phyloP scores from a whole-genome alignment of 2,888 invertebrate species.

The Drosophila limbata region DNA sequence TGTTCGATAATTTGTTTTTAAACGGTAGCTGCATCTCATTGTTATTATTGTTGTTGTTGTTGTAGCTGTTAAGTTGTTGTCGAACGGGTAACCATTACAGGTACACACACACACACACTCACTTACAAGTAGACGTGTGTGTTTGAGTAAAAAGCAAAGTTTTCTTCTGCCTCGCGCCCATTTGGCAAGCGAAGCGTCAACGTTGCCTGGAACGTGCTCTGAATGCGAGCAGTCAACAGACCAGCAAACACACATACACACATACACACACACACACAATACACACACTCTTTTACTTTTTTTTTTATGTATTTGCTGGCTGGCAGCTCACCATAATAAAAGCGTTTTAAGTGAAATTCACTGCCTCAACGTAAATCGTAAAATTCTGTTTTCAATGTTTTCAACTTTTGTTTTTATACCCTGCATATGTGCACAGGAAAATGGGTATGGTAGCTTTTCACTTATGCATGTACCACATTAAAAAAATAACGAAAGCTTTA shows the following conservation, averaged over 20 bases:
- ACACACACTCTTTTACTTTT: conserved; percentile 22
- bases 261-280: conserved; percentile 17
- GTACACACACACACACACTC: conserved; percentile 39
- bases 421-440: background rate
- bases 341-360: conserved; percentile 78
- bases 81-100: conserved; percentile 62
- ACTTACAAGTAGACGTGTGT: conserved; percentile 8
- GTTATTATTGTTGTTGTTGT: conserved; percentile 40
- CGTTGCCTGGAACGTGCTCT: conserved; percentile 71
- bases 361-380: conserved; percentile 76
- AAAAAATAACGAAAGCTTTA: no score
- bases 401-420: conserved; percentile 33
- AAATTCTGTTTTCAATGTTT: conserved; percentile 75
- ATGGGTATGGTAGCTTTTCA: background rate
- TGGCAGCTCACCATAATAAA: conserved; percentile 70
- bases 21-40: conserved; percentile 63
- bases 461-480: background rate
- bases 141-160: conserved; percentile 55
- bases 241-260: conserved; percentile 32
- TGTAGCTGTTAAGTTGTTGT: conserved; percentile 58
- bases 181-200: conserved; percentile 75
- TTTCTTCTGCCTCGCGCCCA: conserved; percentile 54
- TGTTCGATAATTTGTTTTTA: conserved; percentile 80
- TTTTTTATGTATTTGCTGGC: conserved; percentile 40
- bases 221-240: conserved; percentile 70